phyloP scores from a whole-genome alignment of 2,888 invertebrate genomes.

The Drosophila niveifrons region DNA sequence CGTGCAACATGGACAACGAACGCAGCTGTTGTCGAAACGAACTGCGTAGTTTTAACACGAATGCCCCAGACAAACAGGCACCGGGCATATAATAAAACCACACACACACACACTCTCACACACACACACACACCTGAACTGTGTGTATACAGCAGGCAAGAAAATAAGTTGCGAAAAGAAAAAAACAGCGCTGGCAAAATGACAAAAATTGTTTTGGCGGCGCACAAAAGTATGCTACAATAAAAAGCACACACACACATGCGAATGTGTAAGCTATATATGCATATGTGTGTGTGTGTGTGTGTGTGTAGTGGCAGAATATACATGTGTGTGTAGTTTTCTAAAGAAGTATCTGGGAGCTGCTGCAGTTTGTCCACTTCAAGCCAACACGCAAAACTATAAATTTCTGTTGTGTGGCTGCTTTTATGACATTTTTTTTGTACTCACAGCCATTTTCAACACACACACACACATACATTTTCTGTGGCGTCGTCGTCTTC shows the following conservation, averaged over 20 bases:
- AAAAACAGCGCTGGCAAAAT: constrained; percentile 54
- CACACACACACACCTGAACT: constrained; percentile 38
- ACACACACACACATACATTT: not conserved
- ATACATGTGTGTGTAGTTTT: constrained; percentile 2
- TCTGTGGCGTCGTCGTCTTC: not conserved
- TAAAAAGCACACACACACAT: constrained; percentile 18
- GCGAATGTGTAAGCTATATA: not conserved
- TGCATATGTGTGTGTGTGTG: constrained; percentile 5
- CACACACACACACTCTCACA: constrained; percentile 27
- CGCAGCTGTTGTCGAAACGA: constrained; percentile 27
- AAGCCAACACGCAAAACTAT: constrained; percentile 14
- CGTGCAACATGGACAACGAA: not conserved
- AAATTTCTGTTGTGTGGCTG: constrained; percentile 18
- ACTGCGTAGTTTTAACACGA: constrained; percentile 58
- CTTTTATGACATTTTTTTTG: constrained; percentile 15
- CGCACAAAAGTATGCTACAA: constrained; percentile 51
- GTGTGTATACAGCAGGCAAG: constrained; percentile 11
- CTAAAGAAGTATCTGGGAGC: constrained; percentile 31
- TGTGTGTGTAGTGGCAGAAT: not conserved
- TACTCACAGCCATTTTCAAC: constrained; percentile 4
- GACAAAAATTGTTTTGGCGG: constrained; percentile 51
- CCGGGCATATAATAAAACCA: constrained; percentile 43
- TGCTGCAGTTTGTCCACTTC: constrained; percentile 31
- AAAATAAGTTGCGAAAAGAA: constrained; percentile 15
- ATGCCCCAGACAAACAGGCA: constrained; percentile 70